Evolutionary conservation across 2,797 vertebrate species (phyloP).

Genomic region (Acipenser transmontanus): DNA sequence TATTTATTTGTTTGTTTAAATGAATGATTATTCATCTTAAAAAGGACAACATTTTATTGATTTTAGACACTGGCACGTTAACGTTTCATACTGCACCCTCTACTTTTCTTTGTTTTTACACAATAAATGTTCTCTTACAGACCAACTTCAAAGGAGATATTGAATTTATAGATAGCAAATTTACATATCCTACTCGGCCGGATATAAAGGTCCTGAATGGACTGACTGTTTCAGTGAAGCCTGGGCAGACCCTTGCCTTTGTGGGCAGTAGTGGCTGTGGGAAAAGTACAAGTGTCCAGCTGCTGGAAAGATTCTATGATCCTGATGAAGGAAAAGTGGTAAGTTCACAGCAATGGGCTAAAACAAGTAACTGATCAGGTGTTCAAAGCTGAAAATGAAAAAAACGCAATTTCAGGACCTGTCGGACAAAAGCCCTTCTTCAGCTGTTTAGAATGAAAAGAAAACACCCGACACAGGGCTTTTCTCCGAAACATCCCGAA

Average conservation of each 20-base stretch:
- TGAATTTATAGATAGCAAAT: slow-evolving; percentile 86
- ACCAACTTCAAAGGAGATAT: slow-evolving; percentile 83
- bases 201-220: slow-evolving; percentile 88
- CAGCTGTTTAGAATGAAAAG: no score
- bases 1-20: no score
- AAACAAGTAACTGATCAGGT: no score
- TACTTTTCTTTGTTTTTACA: neutral
- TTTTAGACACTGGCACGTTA: neutral
- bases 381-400: no score
- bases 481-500: no score
- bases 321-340: slow-evolving; percentile 83
- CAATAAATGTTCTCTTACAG: slow-evolving; percentile 41
- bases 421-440: no score
- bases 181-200: slow-evolving; percentile 89
- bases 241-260: slow-evolving; percentile 90
- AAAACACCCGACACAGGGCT: no score
- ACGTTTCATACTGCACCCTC: neutral
- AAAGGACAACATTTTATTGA: no score
- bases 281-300: slow-evolving; percentile 93
- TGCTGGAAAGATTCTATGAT: slow-evolving; percentile 93
- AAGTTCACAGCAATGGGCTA: slow-evolving; percentile 35
- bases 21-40: no score
- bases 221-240: slow-evolving; percentile 74
- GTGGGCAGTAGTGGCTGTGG: slow-evolving; percentile 97
- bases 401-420: no score